Percentiles rank a stretch among this genome's conserved stretches.
Conservation (phyloP, 37 sponge, comb jelly and placozoan genomes). For the Beroe ovata region DNA sequence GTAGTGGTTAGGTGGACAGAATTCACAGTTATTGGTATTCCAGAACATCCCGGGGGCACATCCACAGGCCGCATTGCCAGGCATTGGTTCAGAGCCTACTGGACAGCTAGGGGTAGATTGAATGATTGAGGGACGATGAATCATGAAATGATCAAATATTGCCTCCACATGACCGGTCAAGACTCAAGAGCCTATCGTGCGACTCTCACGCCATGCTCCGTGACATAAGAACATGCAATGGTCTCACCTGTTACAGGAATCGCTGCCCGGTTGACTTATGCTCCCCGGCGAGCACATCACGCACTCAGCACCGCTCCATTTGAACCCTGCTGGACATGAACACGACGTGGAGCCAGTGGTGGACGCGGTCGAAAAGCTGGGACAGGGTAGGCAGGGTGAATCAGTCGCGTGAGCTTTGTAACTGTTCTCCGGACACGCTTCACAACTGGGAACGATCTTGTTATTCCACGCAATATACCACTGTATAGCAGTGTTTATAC, state of each 20-base stretch:
- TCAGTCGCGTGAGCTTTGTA: not conserved
- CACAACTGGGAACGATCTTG: conserved; percentile 10
- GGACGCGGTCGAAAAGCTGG: not conserved
- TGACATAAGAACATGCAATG: no score
- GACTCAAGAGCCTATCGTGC: no score
- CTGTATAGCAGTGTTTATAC: no score
- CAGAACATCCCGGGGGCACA: not conserved
- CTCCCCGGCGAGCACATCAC: not conserved
- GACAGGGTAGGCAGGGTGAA: not conserved
- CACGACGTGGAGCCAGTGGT: not conserved
- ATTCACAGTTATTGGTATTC: conserved; percentile 1
- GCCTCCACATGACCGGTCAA: no score
- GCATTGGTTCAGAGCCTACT: not conserved
- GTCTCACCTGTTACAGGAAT: conserved; percentile 2
- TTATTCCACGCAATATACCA: no score
- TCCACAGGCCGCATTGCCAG: not conserved
- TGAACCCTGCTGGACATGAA: not conserved
- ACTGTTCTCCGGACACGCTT: conserved; percentile 1
- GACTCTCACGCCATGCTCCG: no score
- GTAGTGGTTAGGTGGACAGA: not conserved
- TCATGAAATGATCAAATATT: not conserved
- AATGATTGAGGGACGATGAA: no score
- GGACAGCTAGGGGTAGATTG: conserved; percentile 49
- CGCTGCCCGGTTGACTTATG: not conserved
- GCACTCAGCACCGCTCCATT: not conserved